Evolutionary conservation across 2,888 invertebrate genomes (phyloP), one percentile per base, ranked within the genome.

Genomic region (Melangyna quadrimaculata): DNA sequence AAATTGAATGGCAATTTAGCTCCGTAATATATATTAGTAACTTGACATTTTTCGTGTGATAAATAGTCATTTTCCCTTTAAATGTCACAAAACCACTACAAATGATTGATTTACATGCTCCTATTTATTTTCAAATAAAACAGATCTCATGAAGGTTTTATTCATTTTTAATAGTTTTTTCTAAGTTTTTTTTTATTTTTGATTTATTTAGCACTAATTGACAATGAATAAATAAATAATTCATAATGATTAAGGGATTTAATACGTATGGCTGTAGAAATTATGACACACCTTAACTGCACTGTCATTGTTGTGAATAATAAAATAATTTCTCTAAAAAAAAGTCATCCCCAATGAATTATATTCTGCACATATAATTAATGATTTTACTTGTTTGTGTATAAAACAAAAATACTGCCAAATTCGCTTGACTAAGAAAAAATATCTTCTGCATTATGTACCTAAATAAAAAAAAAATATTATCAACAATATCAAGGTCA

Each of bases 141-240:
- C 9, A 59, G 14, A 37, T 3, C 2, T 24, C 7, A 22, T 14
- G 2, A 19, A 35, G 37, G 7, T 57, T n/a, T 57, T 35, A 57
- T 35, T 35, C 17, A 19, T 3, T 57, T 57, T 57, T 57, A 57
- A 57, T 57, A 19, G 19, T 63, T 63, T 43, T 17, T 43, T 40
- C 43, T 63, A 0, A 10, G 10, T 35, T 57, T 48, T 48, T 17
- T 12, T 1, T 24, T 4, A 22, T 22, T 40, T 43, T 27, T 63
- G 10, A 29, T 45, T 45, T 29, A 29, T 45, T 65, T 27, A 27
- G 27, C 17, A 12, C 17, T 61, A 63, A 45, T 63, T 63, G 43
- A 27, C 29, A 45, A 45, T 65, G 35, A 65, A 45, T 65, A 32
- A 19, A 65, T 45, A 32, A 65, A 45, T 65, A 27, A 63, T 61